A percentile compares a stretch with the other conserved stretches of the same genome.
These are phyloP conservation scores for Phyllostomus discolor DNA, from an alignment of 2,113 vertebrate species.

Conservation along the genomic window DNA sequence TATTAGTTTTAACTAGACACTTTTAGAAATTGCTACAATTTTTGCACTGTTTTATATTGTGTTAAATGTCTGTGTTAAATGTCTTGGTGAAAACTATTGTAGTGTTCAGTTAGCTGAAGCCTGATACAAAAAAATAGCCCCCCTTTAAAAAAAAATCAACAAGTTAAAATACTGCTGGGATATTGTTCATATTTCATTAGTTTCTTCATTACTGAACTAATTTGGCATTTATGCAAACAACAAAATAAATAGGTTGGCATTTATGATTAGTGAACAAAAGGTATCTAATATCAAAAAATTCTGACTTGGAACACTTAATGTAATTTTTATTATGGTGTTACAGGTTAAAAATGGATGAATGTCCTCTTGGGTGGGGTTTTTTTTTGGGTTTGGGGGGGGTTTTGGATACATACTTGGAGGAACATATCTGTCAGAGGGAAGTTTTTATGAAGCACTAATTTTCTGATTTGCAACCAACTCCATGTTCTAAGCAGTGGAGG, in stretches of 20 bases:
- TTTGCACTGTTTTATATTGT: background rate
- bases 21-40: background rate
- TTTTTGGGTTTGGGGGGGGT: no score
- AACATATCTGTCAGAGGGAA: background rate
- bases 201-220: background rate
- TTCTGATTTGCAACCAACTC: background rate
- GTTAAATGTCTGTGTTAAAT: background rate
- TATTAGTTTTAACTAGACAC: background rate
- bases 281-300: constrained; percentile 29
- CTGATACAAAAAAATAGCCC: background rate
- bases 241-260: constrained; percentile 27
- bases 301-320: background rate
- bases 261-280: constrained; percentile 26
- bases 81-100: background rate
- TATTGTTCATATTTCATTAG: constrained; percentile 15
- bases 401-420: background rate
- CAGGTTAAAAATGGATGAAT: background rate
- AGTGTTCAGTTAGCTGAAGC: background rate
- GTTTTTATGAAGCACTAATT: background rate
- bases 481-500: background rate
- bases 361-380: background rate
- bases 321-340: constrained; percentile 5
- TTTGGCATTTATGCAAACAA: constrained; percentile 13
- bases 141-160: background rate
- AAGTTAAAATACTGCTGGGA: background rate